Percentiles rank a stretch among this genome's conserved stretches.
Evolutionary conservation across 2,113 vertebrate genomes (phyloP).

Genomic region (Lepus timidus): DNA sequence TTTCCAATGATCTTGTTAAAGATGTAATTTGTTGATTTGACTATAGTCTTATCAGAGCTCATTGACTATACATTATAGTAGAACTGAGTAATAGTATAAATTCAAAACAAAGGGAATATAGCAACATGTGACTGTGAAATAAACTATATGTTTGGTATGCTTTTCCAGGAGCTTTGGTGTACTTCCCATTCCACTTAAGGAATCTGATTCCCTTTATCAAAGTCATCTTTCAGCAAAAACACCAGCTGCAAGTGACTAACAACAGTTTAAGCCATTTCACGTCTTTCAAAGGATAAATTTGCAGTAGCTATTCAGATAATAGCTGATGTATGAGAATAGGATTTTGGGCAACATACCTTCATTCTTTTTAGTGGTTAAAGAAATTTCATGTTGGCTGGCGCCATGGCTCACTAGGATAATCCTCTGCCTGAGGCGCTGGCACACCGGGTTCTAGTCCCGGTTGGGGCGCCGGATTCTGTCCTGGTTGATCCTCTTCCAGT

Average conservation of each 20-base stretch:
- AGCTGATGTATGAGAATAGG: neutral
- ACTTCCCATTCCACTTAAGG: neutral
- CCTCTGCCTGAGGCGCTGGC: no score
- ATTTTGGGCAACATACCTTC: neutral
- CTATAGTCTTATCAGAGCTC: neutral
- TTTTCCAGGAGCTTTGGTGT: neutral
- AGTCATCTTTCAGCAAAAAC: neutral
- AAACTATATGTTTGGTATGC: neutral
- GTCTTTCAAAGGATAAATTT: conserved; percentile 33
- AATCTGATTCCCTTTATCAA: neutral
- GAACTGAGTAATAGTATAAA: neutral
- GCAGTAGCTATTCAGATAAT: neutral
- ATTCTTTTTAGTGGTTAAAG: conserved; percentile 2
- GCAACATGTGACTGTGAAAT: neutral
- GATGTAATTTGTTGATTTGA: neutral
- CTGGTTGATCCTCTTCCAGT: no score
- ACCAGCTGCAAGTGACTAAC: neutral
- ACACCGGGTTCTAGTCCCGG: no score
- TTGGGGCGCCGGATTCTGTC: no score
- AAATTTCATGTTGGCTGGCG: neutral
- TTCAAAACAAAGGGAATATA: neutral
- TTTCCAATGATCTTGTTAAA: no score
- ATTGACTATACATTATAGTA: neutral
- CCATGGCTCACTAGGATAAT: no score
- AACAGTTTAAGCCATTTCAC: neutral